Conservation (phyloP, 2,113 vertebrate species). For the Pavo muticus region DNA sequence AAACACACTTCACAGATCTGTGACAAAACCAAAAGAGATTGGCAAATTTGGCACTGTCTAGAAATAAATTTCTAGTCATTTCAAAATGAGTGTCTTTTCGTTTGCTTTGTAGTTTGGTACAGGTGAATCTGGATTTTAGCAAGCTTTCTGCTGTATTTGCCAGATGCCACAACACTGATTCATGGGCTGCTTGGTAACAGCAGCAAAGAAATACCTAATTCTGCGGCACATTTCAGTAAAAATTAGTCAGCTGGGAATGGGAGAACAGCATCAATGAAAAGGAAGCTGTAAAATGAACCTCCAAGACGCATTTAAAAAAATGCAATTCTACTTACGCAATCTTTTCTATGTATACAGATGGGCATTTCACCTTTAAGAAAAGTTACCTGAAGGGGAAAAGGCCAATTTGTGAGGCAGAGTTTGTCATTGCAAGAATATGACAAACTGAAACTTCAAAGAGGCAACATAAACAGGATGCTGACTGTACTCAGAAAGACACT, state of each 20-base stretch:
- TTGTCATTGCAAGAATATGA: background rate
- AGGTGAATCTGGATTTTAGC: background rate
- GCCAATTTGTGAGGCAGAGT: background rate
- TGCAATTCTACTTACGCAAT: background rate
- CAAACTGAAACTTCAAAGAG: background rate
- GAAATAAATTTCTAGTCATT: background rate
- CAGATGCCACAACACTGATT: conserved; percentile 11
- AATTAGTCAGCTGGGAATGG: background rate
- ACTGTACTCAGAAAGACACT: background rate
- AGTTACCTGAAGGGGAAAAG: background rate
- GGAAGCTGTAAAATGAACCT: background rate
- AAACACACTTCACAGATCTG: background rate
- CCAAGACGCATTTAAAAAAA: background rate
- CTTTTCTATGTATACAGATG: background rate
- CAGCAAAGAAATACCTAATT: background rate
- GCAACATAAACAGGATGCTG: background rate
- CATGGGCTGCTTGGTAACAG: conserved; percentile 1
- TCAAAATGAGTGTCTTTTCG: background rate
- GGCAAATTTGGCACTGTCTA: background rate
- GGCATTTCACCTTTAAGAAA: background rate
- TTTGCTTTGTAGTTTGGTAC: background rate
- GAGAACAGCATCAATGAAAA: background rate
- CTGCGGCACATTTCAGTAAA: background rate
- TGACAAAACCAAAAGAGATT: background rate
- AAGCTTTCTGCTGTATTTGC: conserved; percentile 10